These are phyloP conservation scores for Raja brachyura DNA, from an alignment of 2,113 vertebrate genomes.

Conservation along the genomic window DNA sequence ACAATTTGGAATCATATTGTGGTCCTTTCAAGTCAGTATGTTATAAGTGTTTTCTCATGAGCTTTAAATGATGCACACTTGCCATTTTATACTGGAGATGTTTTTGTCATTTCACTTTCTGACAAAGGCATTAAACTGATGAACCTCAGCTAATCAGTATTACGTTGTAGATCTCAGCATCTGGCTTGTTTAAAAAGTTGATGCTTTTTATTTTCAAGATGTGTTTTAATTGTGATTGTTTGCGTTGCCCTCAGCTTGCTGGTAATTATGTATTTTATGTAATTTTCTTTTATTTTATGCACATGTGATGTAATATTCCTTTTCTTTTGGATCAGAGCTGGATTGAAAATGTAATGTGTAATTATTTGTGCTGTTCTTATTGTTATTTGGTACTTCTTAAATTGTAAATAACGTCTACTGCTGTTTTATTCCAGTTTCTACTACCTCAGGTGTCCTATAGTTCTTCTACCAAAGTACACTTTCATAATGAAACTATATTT, in stretches of 20 bases:
- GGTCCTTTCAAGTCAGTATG: slow-evolving; percentile 55
- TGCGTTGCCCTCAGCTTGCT: slow-evolving; percentile 65
- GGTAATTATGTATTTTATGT: slow-evolving; percentile 59
- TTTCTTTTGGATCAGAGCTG: slow-evolving; percentile 82
- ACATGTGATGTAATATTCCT: slow-evolving; percentile 75
- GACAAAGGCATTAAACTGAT: slow-evolving; percentile 67
- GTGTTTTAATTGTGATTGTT: slow-evolving; percentile 59
- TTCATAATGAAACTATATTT: slow-evolving; percentile 76
- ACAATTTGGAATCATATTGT: slow-evolving; percentile 61
- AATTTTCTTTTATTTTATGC: slow-evolving; percentile 55
- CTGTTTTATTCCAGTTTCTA: slow-evolving; percentile 86
- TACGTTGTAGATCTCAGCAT: slow-evolving; percentile 68
- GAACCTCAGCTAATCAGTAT: slow-evolving; percentile 82
- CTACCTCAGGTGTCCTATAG: slow-evolving; percentile 93
- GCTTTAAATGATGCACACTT: slow-evolving; percentile 80
- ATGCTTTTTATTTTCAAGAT: slow-evolving; percentile 49
- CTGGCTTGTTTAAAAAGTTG: slow-evolving; percentile 63
- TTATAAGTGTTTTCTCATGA: slow-evolving; percentile 55
- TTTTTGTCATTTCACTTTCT: slow-evolving; percentile 56
- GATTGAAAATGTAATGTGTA: slow-evolving; percentile 78
- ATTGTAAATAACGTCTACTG: slow-evolving; percentile 79
- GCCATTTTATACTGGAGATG: slow-evolving; percentile 77
- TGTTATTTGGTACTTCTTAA: slow-evolving; percentile 79
- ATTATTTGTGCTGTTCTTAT: slow-evolving; percentile 71
- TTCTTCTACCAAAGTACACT: slow-evolving; percentile 91